A percentile compares a stretch with the other conserved stretches of the same genome.
phyloP scores from a whole-genome alignment of 2,113 vertebrate species.

The Muscicapa adusta region DNA sequence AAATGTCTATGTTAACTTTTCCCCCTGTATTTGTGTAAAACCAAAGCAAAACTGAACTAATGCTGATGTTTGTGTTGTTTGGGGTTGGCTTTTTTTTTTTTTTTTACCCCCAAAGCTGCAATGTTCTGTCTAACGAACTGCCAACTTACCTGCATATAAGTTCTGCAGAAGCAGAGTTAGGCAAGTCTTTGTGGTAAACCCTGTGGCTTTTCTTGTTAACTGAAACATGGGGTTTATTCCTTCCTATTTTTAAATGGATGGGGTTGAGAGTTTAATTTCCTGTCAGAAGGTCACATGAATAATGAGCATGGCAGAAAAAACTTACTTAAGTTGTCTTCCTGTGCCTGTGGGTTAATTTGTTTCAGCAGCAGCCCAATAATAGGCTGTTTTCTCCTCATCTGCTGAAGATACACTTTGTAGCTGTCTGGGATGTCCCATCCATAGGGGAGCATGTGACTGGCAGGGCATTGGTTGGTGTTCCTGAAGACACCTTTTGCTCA shows the following conservation, averaged over 20 bases:
- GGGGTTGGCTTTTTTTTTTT: neutral
- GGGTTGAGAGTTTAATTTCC: neutral
- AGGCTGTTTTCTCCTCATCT: neutral
- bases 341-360: neutral
- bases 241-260: neutral
- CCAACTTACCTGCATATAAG: accelerated
- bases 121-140: neutral
- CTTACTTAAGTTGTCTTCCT: neutral
- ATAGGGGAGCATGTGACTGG: accelerated
- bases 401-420: neutral
- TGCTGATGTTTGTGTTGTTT: neutral
- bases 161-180: neutral
- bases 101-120: neutral
- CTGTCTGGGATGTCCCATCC: neutral
- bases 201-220: neutral
- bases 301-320: neutral
- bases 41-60: neutral
- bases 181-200: neutral
- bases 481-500: accelerated
- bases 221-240: neutral
- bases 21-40: neutral
- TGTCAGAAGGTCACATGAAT: neutral
- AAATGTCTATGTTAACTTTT: neutral
- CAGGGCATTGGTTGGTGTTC: neutral
- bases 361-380: neutral